A percentile compares a stretch with the other conserved stretches of the same genome.
These are phyloP conservation scores for Daktulosphaira vitifoliae DNA, from an alignment of 1,140 invertebrate genomes.

Conservation along the genomic window DNA sequence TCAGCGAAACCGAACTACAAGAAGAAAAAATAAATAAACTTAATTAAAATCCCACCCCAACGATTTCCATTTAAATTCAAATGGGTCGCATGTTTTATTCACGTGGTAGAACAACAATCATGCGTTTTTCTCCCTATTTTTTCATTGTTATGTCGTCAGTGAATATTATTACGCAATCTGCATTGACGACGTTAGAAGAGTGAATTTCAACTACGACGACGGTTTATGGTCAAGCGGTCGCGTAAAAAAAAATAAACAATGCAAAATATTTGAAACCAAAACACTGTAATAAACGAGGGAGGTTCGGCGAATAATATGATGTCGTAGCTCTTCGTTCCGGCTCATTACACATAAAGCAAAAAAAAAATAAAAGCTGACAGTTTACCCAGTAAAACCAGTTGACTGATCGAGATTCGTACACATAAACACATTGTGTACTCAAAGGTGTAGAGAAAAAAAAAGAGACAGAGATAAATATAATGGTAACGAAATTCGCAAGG, in stretches of 20 bases:
- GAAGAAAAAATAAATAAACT: not conserved
- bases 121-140: not conserved
- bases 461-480: not conserved
- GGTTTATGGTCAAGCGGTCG: too few species aligned
- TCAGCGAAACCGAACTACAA: not conserved
- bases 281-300: too few species aligned
- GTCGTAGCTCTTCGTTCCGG: not conserved
- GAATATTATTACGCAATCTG: constrained; percentile 10
- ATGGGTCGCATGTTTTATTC: constrained; percentile 24
- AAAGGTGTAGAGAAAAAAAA: too few species aligned
- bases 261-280: too few species aligned
- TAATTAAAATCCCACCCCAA: constrained; percentile 23
- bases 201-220: too few species aligned
- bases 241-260: too few species aligned
- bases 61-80: constrained; percentile 32
- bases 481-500: constrained; percentile 9
- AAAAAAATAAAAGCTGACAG: not conserved
- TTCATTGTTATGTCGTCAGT: not conserved
- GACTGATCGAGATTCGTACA: constrained; percentile 23
- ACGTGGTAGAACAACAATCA: not conserved
- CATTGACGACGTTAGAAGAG: not conserved
- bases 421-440: not conserved
- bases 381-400: constrained; percentile 12
- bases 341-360: constrained; percentile 2
- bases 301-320: constrained; percentile 5